These are phyloP conservation scores for Istiophorus platypterus DNA, from an alignment of 2,113 vertebrate genomes.

Conservation along the genomic window DNA sequence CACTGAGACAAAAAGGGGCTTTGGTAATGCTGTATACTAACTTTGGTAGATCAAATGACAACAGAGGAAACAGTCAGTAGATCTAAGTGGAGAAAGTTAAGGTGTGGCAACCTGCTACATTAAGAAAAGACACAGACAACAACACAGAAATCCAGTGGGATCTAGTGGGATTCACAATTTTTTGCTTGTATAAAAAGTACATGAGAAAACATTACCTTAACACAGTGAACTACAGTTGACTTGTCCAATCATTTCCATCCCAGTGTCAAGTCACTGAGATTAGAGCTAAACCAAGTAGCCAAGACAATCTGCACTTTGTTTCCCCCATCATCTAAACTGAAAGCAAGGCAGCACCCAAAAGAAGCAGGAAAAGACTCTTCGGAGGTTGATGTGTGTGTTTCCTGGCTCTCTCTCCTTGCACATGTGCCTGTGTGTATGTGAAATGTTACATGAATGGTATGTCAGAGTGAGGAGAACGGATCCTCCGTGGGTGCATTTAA, in stretches of 20 bases:
- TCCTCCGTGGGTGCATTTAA: conserved; percentile 63
- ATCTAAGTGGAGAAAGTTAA: conserved; percentile 30
- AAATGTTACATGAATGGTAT: conserved; percentile 9
- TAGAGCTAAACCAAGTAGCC: conserved; percentile 28
- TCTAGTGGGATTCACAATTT: background rate
- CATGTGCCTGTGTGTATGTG: conserved; percentile 33
- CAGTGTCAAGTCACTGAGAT: conserved; percentile 13
- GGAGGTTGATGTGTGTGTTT: conserved; percentile 51
- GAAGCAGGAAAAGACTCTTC: conserved; percentile 67
- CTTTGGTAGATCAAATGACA: conserved; percentile 60
- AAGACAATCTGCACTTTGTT: conserved; percentile 44
- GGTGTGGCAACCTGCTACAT: conserved; percentile 38
- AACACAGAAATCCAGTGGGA: background rate
- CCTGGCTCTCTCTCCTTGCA: conserved; percentile 29
- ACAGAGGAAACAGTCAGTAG: conserved; percentile 19
- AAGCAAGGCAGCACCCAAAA: conserved; percentile 18
- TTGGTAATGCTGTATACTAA: conserved; percentile 57
- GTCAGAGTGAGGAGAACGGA: conserved; percentile 60
- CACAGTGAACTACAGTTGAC: conserved; percentile 40
- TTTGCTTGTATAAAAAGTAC: conserved; percentile 4
- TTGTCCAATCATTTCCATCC: conserved; percentile 42
- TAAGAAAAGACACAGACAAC: background rate
- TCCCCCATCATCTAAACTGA: conserved; percentile 54
- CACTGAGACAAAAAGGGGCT: conserved; percentile 62
- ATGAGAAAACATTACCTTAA: conserved; percentile 68